Conservation (phyloP, 2,113 vertebrate genomes). For the Lasiurus borealis region DNA sequence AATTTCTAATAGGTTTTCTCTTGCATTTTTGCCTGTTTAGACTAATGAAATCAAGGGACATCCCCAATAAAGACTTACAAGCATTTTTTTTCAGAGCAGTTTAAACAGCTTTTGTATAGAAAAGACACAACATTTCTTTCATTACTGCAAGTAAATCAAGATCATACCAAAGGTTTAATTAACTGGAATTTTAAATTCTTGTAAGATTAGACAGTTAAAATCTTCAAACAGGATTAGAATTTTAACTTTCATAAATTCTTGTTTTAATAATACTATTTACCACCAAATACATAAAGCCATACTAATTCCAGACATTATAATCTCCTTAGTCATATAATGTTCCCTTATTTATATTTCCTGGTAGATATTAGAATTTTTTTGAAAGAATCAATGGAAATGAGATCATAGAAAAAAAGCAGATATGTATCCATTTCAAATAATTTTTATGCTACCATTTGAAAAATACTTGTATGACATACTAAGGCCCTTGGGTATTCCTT, state of each 20-base stretch:
- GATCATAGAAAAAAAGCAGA: neutral
- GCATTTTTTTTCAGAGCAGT: neutral
- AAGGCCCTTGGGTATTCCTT: neutral
- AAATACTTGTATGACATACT: neutral
- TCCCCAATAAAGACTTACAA: neutral
- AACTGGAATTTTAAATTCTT: neutral
- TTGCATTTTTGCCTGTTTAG: neutral
- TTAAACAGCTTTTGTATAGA: neutral
- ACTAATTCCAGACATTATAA: constrained; percentile 78
- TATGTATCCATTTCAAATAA: neutral
- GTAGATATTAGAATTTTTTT: neutral
- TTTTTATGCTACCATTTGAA: constrained; percentile 24
- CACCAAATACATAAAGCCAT: constrained; percentile 54
- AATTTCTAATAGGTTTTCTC: constrained; percentile 17
- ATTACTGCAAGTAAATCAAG: neutral
- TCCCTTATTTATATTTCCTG: neutral
- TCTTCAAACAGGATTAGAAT: neutral
- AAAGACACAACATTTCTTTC: neutral
- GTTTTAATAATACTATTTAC: neutral
- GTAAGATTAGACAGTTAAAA: neutral
- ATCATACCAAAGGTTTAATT: neutral
- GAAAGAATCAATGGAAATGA: neutral
- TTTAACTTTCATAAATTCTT: constrained; percentile 62
- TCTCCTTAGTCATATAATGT: constrained; percentile 52
- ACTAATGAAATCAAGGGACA: neutral